Percentiles rank a stretch among this genome's conserved stretches.
Conservation (phyloP, 2,888 invertebrate genomes). For the Phyllotreta striolata region DNA sequence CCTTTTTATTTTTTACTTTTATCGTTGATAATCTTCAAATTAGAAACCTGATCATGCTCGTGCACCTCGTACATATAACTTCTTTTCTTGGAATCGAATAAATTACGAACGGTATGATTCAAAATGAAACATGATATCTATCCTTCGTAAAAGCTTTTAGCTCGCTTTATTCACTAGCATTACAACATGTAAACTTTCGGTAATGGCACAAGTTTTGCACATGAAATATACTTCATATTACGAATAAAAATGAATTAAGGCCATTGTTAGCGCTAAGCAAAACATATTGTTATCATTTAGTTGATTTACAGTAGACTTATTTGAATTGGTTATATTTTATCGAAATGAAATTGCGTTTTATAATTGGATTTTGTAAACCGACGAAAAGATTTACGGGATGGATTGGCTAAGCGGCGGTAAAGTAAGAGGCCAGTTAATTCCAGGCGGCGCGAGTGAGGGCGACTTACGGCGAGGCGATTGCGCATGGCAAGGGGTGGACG, state of each 20-base stretch:
- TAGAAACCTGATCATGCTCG: slow-evolving; percentile 15
- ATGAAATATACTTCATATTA: slow-evolving; percentile 11
- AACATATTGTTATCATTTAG: slow-evolving; percentile 11
- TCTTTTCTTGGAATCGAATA: slow-evolving; percentile 8
- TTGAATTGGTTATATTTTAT: not conserved
- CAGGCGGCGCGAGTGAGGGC: too few species aligned
- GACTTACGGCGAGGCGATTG: too few species aligned
- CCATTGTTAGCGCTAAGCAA: slow-evolving; percentile 17
- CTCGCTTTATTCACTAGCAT: slow-evolving; percentile 23
- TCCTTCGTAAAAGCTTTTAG: slow-evolving; percentile 20
- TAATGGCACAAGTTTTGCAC: slow-evolving; percentile 22
- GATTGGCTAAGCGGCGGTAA: too few species aligned
- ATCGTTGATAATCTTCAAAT: slow-evolving; percentile 13
- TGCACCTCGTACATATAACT: slow-evolving; percentile 20
- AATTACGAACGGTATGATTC: slow-evolving; percentile 23
- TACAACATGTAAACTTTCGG: slow-evolving; percentile 22
- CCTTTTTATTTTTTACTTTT: slow-evolving; percentile 16
- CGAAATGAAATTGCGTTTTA: too few species aligned
- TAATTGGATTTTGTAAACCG: not conserved
- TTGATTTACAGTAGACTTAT: slow-evolving; percentile 4
- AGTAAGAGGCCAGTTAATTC: too few species aligned
- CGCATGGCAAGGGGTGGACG: too few species aligned
- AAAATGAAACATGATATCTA: slow-evolving; percentile 24
- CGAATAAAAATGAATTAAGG: slow-evolving; percentile 18
- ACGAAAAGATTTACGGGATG: too few species aligned